phyloP scores from a whole-genome alignment of 2,888 invertebrate species.

The Folsomia candida region DNA sequence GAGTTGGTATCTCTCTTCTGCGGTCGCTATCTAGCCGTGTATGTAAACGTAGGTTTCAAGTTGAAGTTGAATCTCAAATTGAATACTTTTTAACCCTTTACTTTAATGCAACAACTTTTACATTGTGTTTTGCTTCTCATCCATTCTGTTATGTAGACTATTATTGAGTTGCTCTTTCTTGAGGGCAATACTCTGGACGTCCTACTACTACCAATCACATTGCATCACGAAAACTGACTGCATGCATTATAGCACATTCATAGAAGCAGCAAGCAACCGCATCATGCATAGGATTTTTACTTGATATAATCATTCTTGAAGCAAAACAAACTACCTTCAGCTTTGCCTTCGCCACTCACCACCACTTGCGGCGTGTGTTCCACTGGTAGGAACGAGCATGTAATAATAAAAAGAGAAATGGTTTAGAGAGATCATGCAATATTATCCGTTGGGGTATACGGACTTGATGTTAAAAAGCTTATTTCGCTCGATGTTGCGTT shows the following conservation, averaged over 20 bases:
- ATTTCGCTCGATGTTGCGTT: too few species aligned
- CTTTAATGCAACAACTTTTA: neutral
- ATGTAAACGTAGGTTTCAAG: neutral
- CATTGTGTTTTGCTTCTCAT: constrained; percentile 6
- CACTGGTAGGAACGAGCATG: too few species aligned
- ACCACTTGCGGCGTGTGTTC: too few species aligned
- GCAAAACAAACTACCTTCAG: neutral
- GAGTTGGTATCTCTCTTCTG: too few species aligned
- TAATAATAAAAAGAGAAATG: too few species aligned
- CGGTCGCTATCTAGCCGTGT: too few species aligned
- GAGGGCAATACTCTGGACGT: constrained; percentile 16
- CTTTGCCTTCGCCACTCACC: too few species aligned
- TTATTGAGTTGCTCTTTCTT: constrained; percentile 1
- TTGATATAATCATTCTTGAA: neutral
- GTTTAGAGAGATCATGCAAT: too few species aligned
- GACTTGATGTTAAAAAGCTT: too few species aligned
- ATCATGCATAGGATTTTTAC: neutral
- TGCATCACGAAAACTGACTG: constrained; percentile 1
- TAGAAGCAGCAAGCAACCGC: too few species aligned
- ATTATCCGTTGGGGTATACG: too few species aligned
- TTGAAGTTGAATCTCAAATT: neutral
- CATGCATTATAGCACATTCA: neutral
- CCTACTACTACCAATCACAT: neutral
- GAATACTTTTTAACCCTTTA: neutral
- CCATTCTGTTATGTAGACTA: neutral